phyloP scores from a whole-genome alignment of 2,888 invertebrate genomes.

The Endotricha flammealis region DNA sequence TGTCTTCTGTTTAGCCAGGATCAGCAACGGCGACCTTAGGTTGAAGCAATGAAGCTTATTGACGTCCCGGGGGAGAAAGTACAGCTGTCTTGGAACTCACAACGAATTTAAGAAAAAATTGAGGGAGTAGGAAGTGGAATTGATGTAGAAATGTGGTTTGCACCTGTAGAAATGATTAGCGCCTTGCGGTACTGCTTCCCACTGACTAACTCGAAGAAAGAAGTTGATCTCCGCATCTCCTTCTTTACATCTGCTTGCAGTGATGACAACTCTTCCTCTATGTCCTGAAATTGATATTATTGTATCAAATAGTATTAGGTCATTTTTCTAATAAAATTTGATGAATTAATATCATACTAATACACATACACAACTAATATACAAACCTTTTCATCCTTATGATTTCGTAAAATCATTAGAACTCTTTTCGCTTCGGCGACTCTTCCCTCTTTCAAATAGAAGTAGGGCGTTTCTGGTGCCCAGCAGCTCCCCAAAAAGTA shows the following conservation, averaged over 20 bases:
- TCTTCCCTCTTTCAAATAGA: constrained; percentile 67
- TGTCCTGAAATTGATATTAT: constrained; percentile 30
- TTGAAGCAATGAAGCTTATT: no score
- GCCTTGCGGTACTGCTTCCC: constrained; percentile 68
- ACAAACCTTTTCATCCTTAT: constrained; percentile 38
- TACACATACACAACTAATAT: constrained; percentile 6
- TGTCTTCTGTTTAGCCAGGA: no score
- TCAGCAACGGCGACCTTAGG: no score
- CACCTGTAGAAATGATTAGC: constrained; percentile 59
- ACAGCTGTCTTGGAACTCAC: no score
- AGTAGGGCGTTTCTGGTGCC: constrained; percentile 81
- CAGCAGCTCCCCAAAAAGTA: constrained; percentile 66
- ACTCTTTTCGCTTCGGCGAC: constrained; percentile 58
- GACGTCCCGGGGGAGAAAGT: no score
- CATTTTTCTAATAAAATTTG: background rate
- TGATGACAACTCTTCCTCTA: constrained; percentile 41
- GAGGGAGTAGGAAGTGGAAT: no score
- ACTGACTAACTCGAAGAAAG: constrained; percentile 62
- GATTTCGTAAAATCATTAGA: constrained; percentile 53
- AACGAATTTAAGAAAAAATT: no score
- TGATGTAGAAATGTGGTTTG: no score
- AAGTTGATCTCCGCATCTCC: constrained; percentile 66
- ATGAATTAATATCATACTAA: no score
- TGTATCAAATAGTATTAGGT: background rate
- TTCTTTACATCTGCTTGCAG: constrained; percentile 57